A percentile compares a stretch with the other conserved stretches of the same genome.
These are phyloP conservation scores for Meda fulgida DNA, from an alignment of 2,797 vertebrate species.

Conservation along the genomic window DNA sequence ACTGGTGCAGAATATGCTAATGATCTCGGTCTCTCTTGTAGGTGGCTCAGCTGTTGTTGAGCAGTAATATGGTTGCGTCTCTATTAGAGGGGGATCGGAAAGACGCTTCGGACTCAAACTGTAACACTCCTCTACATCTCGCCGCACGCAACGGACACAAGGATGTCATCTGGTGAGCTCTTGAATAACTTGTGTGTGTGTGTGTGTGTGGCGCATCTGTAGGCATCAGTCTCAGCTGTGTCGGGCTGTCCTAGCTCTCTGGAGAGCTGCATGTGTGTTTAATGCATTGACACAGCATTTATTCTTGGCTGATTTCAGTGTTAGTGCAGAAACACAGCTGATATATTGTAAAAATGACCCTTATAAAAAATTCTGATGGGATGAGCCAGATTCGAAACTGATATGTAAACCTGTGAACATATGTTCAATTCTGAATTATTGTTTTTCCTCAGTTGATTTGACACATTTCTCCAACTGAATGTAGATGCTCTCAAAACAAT, in stretches of 20 bases:
- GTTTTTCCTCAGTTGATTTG: not conserved
- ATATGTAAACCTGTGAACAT: not conserved
- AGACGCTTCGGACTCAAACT: slow-evolving; percentile 87
- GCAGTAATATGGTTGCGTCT: slow-evolving; percentile 91
- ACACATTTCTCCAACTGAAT: not conserved
- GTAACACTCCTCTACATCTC: slow-evolving; percentile 90
- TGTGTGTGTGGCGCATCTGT: slow-evolving; percentile 1
- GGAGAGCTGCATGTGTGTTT: not conserved
- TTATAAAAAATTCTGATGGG: not conserved
- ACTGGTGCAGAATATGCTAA: not conserved
- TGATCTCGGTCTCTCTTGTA: slow-evolving; percentile 56
- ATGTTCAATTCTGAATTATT: not conserved
- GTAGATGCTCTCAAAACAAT: not conserved
- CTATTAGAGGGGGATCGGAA: slow-evolving; percentile 91
- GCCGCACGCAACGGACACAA: slow-evolving; percentile 93
- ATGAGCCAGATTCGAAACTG: not conserved
- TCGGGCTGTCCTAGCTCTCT: not conserved
- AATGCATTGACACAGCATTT: not conserved
- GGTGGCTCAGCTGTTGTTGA: slow-evolving; percentile 92
- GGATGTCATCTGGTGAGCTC: slow-evolving; percentile 87
- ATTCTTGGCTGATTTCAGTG: not conserved
- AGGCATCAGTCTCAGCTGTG: slow-evolving; percentile 24
- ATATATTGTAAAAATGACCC: not conserved
- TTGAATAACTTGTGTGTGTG: not conserved
- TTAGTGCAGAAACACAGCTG: not conserved